A percentile compares a stretch with the other conserved stretches of the same genome.
These are phyloP conservation scores for Montifringilla adamsi DNA, from an alignment of 2,113 vertebrate species.

Conservation along the genomic window DNA sequence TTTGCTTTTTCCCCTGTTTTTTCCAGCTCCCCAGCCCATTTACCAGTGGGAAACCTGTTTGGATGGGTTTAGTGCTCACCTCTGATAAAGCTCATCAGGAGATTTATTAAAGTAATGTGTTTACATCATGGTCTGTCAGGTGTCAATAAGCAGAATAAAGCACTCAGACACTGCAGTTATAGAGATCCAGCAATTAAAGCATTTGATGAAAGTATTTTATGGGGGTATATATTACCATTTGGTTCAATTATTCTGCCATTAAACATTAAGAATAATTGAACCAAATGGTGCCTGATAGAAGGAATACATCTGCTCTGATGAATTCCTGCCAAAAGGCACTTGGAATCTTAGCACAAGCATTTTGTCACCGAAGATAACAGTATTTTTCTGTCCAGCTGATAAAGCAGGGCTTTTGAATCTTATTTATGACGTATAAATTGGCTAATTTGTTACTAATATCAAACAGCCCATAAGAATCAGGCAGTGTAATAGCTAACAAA, in stretches of 20 bases:
- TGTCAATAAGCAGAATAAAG: slow-evolving; percentile 57
- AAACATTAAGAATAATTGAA: slow-evolving; percentile 68
- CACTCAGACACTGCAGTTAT: neutral
- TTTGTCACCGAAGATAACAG: slow-evolving; percentile 43
- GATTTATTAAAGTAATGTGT: neutral
- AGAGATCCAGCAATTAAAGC: slow-evolving; percentile 51
- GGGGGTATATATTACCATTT: slow-evolving; percentile 58
- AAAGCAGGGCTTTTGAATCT: slow-evolving; percentile 32
- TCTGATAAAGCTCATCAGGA: neutral
- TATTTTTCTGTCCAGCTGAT: slow-evolving; percentile 44
- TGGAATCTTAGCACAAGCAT: slow-evolving; percentile 11
- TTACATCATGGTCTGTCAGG: slow-evolving; percentile 31
- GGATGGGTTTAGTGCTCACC: neutral
- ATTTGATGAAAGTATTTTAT: slow-evolving; percentile 60
- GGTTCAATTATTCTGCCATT: slow-evolving; percentile 64
- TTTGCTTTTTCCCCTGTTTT: neutral
- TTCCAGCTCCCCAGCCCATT: neutral
- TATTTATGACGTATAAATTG: slow-evolving; percentile 49
- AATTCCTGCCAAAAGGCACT: slow-evolving; percentile 57
- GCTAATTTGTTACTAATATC: slow-evolving; percentile 38
- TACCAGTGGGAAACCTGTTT: neutral
- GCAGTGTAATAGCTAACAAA: slow-evolving; percentile 25
- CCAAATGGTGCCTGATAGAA: slow-evolving; percentile 57
- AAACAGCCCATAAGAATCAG: slow-evolving; percentile 41
- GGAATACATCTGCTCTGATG: slow-evolving; percentile 56